Base-by-base conservation (phyloP, 2,888 invertebrate species). In the Monochamus alternatus region DNA sequence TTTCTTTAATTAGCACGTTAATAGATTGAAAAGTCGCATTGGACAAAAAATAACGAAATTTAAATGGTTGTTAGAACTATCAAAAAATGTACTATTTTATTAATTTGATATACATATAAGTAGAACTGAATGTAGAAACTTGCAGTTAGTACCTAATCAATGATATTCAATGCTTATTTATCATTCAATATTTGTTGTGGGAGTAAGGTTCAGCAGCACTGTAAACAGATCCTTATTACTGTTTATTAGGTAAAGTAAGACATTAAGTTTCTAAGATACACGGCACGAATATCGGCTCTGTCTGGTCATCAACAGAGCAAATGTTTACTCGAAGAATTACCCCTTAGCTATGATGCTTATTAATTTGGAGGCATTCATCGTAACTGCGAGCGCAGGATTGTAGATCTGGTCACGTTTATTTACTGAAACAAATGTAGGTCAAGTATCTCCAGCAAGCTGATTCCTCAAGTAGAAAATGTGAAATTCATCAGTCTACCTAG, bases 161-260 rank as follows among this genome's bases (percentile, higher is more conserved):
- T 38, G 38, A 3, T 31, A 59, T 3, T 30, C 10, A 67, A 47
- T 64, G 67, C 72, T 59, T 64, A 47, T 64, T 68, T 32, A 63
- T 14, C 38, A 43, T 52, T 43, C 52, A 67, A 30, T 62, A 52
- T 58, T 73, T 59, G 66, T 44, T 73, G 60, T 78, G 70, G 68
- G 70, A 70, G 66, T 68, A 65, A 32, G 63, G 70, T 47, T n/a
- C 62, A 64, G 72, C 63, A 47, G 63, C 44, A 74, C 58, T 58
- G 74, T 72, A 78, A 78, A 75, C 70, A 75, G 43, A 68, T 70
- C 60, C 66, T 68, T 71, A 74, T 75, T 71, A 74, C 75, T 78
- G 75, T 78, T 75, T 78, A 75, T 75, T 72, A 74, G 74, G 62
- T 73, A 75, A 75, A 74, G 65, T 73, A 75, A 70, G 75, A 74